Conservation (phyloP, 2,888 invertebrate species). For the Schrankia costaestrigalis region DNA sequence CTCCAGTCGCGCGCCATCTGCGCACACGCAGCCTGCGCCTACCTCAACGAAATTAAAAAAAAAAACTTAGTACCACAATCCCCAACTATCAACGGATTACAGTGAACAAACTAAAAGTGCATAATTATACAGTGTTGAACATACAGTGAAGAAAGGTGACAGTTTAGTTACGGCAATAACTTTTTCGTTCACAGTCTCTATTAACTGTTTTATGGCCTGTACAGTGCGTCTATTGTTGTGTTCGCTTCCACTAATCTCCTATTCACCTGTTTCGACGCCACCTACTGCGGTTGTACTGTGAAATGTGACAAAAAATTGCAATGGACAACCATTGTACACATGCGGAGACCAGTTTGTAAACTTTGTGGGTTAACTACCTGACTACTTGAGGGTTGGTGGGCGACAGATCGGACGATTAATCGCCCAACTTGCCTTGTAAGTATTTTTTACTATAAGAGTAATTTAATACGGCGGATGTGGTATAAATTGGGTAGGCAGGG, state of each 20-base stretch:
- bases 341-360: constrained; percentile 67
- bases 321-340: constrained; percentile 59
- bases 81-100: constrained; percentile 60
- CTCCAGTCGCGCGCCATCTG: constrained; percentile 66
- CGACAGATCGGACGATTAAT: constrained; percentile 59
- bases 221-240: constrained; percentile 72
- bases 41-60: constrained; percentile 37
- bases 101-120: constrained; percentile 50
- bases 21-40: constrained; percentile 65
- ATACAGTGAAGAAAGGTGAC: constrained; percentile 44
- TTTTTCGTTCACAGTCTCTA: constrained; percentile 51
- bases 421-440: constrained; percentile 74
- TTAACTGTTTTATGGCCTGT: constrained; percentile 73
- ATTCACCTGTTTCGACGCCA: constrained; percentile 69
- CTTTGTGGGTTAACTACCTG: constrained; percentile 75
- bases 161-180: constrained; percentile 47
- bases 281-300: constrained; percentile 70
- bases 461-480: constrained; percentile 78
- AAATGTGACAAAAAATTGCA: constrained; percentile 80
- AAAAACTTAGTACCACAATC: constrained; percentile 37
- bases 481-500: constrained; percentile 78
- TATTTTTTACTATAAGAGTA: constrained; percentile 63
- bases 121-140: constrained; percentile 32
- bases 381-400: constrained; percentile 58
- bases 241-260: constrained; percentile 69